phyloP scores from a whole-genome alignment of 2,888 invertebrate genomes.

The Acanthosepion esculentum region DNA sequence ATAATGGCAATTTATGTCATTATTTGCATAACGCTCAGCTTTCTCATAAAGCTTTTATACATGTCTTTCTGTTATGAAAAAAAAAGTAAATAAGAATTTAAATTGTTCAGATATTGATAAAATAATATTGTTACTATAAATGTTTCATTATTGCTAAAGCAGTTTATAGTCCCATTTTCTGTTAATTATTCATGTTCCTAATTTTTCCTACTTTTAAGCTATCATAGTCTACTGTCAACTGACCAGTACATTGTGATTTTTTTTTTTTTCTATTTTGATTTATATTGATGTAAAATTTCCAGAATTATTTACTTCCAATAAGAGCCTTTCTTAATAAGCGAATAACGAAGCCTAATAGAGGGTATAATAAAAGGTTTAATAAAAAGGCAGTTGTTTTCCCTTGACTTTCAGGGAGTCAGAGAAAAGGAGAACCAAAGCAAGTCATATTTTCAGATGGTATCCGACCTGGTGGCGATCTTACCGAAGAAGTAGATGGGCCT shows the following conservation, averaged over 20 bases:
- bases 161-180: neutral
- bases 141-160: neutral
- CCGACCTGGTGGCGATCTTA: slow-evolving; percentile 88
- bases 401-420: slow-evolving; percentile 53
- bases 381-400: neutral
- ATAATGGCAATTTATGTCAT: no score
- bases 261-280: neutral
- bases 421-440: slow-evolving; percentile 79
- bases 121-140: no score
- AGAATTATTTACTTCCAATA: no score
- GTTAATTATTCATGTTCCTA: neutral
- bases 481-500: slow-evolving; percentile 81
- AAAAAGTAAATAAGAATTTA: no score
- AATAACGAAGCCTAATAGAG: neutral
- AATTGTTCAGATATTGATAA: no score
- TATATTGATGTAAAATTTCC: neutral
- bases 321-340: no score
- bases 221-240: no score
- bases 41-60: no score
- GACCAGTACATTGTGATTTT: neutral
- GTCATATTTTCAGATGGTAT: slow-evolving; percentile 94
- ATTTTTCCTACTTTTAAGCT: neutral
- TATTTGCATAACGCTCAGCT: no score
- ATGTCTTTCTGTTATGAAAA: no score
- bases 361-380: neutral